These are phyloP conservation scores for Cheilosia vernalis DNA, from an alignment of 2,888 invertebrate species.

Conservation along the genomic window DNA sequence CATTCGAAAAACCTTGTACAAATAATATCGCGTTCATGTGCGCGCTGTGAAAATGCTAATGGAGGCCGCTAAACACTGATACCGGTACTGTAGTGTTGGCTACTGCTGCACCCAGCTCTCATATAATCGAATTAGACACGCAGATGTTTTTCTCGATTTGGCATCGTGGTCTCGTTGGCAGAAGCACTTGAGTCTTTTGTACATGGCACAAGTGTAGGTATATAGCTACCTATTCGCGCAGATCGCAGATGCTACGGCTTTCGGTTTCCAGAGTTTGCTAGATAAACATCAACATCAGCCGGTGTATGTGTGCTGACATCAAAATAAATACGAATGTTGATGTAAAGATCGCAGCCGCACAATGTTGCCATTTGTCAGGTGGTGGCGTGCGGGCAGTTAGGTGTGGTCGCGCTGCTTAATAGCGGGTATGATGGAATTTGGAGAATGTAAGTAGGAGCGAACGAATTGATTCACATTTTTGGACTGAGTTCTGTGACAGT, in stretches of 20 bases:
- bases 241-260: constrained; percentile 55
- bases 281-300: constrained; percentile 60
- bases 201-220: constrained; percentile 12
- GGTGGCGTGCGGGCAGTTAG: constrained; percentile 33
- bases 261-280: constrained; percentile 45
- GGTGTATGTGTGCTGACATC: constrained; percentile 44
- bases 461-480: too few species aligned
- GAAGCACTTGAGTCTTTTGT: constrained; percentile 40
- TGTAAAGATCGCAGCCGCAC: constrained; percentile 50
- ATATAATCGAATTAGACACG: constrained; percentile 53
- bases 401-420: constrained; percentile 19
- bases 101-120: constrained; percentile 56
- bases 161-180: constrained; percentile 37
- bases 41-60: constrained; percentile 48
- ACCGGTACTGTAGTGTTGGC: neutral
- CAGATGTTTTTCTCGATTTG: constrained; percentile 58
- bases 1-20: constrained; percentile 60
- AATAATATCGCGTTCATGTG: constrained; percentile 34
- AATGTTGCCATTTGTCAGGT: constrained; percentile 12
- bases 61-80: constrained; percentile 40
- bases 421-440: constrained; percentile 37
- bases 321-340: constrained; percentile 55
- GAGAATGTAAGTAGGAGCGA: neutral
- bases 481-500: too few species aligned
- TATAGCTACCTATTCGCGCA: neutral